A percentile compares a stretch with the other conserved stretches of the same genome.
These are phyloP conservation scores for Menura novaehollandiae DNA, from an alignment of 2,113 vertebrate species.

Conservation along the genomic window DNA sequence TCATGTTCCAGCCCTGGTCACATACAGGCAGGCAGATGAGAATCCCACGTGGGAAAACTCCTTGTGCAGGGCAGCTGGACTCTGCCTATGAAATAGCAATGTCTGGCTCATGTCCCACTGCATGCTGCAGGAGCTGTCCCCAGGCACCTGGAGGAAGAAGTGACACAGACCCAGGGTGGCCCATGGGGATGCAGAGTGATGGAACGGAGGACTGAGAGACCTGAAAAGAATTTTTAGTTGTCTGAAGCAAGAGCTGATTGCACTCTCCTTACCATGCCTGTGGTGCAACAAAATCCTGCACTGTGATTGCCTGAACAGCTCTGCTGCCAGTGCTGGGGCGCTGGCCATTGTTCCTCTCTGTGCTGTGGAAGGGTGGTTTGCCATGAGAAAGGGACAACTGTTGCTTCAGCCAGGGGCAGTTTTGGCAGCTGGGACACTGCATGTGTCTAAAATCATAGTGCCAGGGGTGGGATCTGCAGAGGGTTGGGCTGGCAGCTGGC, in stretches of 20 bases:
- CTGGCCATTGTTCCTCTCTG: not conserved
- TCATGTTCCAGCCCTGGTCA: not conserved
- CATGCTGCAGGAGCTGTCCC: not conserved
- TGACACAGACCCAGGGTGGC: not conserved
- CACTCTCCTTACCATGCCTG: not conserved
- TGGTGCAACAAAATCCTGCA: rapidly evolving
- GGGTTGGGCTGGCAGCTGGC: not conserved
- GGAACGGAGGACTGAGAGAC: not conserved
- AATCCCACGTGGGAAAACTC: not conserved
- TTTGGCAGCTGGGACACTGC: not conserved
- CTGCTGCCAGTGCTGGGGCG: not conserved
- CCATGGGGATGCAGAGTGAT: not conserved
- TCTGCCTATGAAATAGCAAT: not conserved
- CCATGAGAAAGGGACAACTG: not conserved
- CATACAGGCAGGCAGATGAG: not conserved
- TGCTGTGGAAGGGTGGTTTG: not conserved
- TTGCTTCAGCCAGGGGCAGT: not conserved
- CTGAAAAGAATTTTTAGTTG: not conserved
- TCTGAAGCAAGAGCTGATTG: not conserved
- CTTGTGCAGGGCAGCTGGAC: not conserved
- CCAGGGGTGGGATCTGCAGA: not conserved
- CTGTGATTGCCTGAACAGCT: not conserved
- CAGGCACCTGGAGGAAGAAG: not conserved
- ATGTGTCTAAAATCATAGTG: not conserved
- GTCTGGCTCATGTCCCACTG: rapidly evolving